These are phyloP conservation scores for Lypha dubia DNA, from an alignment of 2,888 invertebrate species.

Conservation along the genomic window DNA sequence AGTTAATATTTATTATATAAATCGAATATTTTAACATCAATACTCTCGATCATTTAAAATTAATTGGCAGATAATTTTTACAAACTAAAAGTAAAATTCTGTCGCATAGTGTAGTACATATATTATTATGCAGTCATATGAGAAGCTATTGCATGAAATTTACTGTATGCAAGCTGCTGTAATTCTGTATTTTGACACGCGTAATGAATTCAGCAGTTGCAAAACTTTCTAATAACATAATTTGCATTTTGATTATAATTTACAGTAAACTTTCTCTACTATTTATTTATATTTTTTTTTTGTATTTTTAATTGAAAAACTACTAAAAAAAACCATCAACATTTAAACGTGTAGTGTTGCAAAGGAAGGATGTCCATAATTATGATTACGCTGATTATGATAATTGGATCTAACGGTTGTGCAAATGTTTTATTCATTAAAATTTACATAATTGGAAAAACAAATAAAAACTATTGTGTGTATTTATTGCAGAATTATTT, in stretches of 20 bases:
- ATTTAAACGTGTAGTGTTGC: not conserved
- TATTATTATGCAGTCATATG: too few species aligned
- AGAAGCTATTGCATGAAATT: too few species aligned
- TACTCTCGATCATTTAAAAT: too few species aligned
- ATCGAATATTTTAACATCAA: too few species aligned
- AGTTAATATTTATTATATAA: too few species aligned
- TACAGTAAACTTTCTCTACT: constrained; percentile 6
- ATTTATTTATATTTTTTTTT: not conserved
- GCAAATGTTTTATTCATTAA: constrained; percentile 12
- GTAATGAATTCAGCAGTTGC: too few species aligned
- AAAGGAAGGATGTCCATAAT: not conserved
- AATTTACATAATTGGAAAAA: not conserved
- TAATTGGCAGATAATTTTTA: too few species aligned
- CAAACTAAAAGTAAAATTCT: too few species aligned
- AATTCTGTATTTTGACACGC: too few species aligned
- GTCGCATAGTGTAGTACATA: too few species aligned
- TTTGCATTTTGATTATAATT: constrained; percentile 33
- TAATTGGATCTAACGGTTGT: constrained; percentile 7
- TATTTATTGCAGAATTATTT: not conserved
- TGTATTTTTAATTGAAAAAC: not conserved
- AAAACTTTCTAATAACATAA: too few species aligned
- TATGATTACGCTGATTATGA: not conserved
- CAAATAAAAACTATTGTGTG: not conserved
- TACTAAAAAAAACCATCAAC: constrained; percentile 8
- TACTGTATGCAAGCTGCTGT: too few species aligned